phyloP scores from a whole-genome alignment of 2,888 invertebrate genomes.

The Boloria selene region DNA sequence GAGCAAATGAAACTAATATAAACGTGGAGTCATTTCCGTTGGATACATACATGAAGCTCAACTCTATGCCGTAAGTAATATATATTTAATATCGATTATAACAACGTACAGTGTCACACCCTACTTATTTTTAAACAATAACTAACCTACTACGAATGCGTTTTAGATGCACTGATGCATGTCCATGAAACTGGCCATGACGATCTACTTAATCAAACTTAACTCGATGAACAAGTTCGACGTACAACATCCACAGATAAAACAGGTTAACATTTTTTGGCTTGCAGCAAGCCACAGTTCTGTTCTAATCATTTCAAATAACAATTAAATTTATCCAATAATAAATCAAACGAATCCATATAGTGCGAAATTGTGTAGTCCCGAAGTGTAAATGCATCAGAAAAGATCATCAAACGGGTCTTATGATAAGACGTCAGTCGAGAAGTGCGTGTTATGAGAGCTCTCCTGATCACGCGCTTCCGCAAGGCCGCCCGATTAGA shows the following conservation, averaged over 20 bases:
- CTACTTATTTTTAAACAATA: constrained; percentile 24
- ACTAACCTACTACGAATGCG: constrained; percentile 23
- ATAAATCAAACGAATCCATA: not conserved
- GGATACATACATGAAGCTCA: constrained; percentile 74
- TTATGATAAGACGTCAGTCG: constrained; percentile 60
- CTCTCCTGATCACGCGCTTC: constrained; percentile 73
- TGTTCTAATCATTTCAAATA: constrained; percentile 56
- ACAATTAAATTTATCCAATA: not conserved
- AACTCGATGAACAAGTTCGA: constrained; percentile 47
- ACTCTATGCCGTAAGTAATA: constrained; percentile 75
- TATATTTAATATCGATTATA: constrained; percentile 1
- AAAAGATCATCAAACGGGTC: constrained; percentile 43
- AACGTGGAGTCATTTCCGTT: constrained; percentile 60
- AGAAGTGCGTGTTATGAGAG: constrained; percentile 65
- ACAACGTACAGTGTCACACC: constrained; percentile 13
- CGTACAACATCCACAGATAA: constrained; percentile 49
- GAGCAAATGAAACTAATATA: constrained; percentile 63
- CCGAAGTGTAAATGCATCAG: constrained; percentile 12
- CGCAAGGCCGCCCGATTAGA: constrained; percentile 80
- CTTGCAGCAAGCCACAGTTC: constrained; percentile 53
- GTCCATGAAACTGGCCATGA: constrained; percentile 51
- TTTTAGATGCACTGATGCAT: constrained; percentile 48
- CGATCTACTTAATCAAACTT: constrained; percentile 58
- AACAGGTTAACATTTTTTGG: constrained; percentile 63
- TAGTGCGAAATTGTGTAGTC: not conserved